A percentile compares a stretch with the other conserved stretches of the same genome.
Conservation (phyloP, 2,797 vertebrate species). For the Leptoclinus maculatus region DNA sequence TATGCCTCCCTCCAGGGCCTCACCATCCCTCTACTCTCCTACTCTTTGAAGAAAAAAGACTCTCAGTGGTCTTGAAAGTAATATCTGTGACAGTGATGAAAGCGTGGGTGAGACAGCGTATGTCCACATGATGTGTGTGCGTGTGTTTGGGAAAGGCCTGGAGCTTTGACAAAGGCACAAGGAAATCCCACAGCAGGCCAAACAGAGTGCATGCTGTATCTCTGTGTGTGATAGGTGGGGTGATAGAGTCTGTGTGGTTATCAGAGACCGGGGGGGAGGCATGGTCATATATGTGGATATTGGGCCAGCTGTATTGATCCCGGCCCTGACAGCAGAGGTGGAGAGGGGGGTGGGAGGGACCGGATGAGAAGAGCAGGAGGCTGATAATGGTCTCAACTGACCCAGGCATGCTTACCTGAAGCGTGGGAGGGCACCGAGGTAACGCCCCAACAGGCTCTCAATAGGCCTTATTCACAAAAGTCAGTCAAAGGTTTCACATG, state of each 20-base stretch:
- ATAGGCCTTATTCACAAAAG: constrained; percentile 80
- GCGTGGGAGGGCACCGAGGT: constrained; percentile 76
- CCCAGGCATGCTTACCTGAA: constrained; percentile 70
- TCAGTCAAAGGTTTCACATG: constrained; percentile 82
- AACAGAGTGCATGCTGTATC: constrained; percentile 68
- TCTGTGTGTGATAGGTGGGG: constrained; percentile 69
- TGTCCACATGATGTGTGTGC: constrained; percentile 43
- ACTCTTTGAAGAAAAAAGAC: neutral
- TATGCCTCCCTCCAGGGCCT: neutral
- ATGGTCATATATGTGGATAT: constrained; percentile 74
- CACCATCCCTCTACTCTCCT: neutral
- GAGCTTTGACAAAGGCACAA: constrained; percentile 61
- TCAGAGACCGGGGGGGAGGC: constrained; percentile 63
- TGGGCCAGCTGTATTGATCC: constrained; percentile 84
- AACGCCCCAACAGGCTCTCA: constrained; percentile 77
- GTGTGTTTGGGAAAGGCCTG: constrained; percentile 48
- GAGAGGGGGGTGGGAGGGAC: constrained; percentile 51
- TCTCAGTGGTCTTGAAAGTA: neutral
- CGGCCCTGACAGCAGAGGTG: constrained; percentile 66
- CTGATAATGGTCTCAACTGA: constrained; percentile 73
- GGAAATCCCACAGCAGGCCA: constrained; percentile 68
- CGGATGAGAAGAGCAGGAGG: constrained; percentile 62
- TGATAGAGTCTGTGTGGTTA: constrained; percentile 76
- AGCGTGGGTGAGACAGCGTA: constrained; percentile 41
- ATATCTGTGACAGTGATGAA: constrained; percentile 48